Evolutionary conservation across 2,113 vertebrate species (phyloP), one percentile per base, ranked within the genome.

Genomic region (Aepyceros melampus): DNA sequence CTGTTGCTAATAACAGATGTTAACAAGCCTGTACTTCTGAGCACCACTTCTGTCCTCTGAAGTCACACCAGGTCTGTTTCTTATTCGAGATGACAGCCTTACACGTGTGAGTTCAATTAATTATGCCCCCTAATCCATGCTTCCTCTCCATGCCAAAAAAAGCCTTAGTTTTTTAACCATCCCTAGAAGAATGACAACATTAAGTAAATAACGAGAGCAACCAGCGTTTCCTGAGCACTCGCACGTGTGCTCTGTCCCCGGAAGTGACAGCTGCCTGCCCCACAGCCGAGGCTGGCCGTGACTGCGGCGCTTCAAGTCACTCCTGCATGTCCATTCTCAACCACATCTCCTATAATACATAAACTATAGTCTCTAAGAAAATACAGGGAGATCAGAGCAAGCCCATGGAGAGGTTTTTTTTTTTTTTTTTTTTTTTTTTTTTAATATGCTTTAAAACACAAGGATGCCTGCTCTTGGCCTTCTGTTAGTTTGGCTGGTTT

Each of bases 51-150:
- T 51, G n/a, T 64, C 53, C 64, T 79, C 53, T 15, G 40, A 58
- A 93, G 55, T 83, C 78, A 94, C 71, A 92, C 1, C 15, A 64
- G 53, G 67, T 89, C 87, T 76, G 74, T 29, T 93, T 82, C 84
- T 89, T 29, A 47, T 33, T 94, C 55, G 78, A 78, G 31, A 60
- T 27, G 43, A 76, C 56, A 71, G 43, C 31, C 45, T 21, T 86
- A 64, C 33, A 82, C 43, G 74, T 33, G 87, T 67, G 55, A 51
- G 19, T 86, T 91, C 76, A 51, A 83, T 92, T 92, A 79, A 88
- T 58, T 47, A 91, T 25, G 51, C 12, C 81, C 36, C 51, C 92
- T 47, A 40, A 90, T 64, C 78, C 27, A 76, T 17, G 14, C 31
- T 92, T 89, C 67, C 47, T 74, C 60, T 86, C 64, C 36, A 67